Evolutionary conservation across 2,113 vertebrate species (phyloP).

Genomic region (Neomonachus schauinslandi): DNA sequence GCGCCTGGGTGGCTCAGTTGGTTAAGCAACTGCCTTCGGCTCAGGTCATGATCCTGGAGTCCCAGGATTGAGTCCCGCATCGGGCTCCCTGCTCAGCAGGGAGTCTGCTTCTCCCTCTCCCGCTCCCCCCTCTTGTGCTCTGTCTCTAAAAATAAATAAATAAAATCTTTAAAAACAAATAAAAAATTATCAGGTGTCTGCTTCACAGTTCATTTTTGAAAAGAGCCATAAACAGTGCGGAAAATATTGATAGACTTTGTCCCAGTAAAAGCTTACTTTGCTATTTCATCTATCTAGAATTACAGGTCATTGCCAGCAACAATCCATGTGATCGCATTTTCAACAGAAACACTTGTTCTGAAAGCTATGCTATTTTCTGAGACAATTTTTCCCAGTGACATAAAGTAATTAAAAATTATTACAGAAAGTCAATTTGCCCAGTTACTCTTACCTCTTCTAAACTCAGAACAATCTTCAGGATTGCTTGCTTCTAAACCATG

Average conservation of each 20-base stretch:
- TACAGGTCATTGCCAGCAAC: constrained; percentile 20
- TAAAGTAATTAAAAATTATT: constrained; percentile 64
- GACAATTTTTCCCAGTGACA: constrained; percentile 63
- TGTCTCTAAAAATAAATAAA: too few relatives aligned
- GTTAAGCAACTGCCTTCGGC: too few relatives aligned
- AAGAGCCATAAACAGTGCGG: background rate
- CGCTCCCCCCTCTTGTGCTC: too few relatives aligned
- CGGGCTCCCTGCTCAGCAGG: too few relatives aligned
- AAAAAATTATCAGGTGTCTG: background rate
- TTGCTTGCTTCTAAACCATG: background rate
- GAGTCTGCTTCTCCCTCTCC: too few relatives aligned
- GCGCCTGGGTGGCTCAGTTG: too few relatives aligned
- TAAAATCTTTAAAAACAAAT: too few relatives aligned
- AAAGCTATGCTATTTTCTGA: constrained; percentile 44
- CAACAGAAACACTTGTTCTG: constrained; percentile 30
- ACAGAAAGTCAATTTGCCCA: constrained; percentile 41
- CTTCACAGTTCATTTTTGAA: background rate
- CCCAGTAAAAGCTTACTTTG: background rate
- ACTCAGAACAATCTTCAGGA: background rate
- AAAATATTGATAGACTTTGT: constrained; percentile 58
- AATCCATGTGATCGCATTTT: background rate
- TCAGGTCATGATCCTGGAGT: too few relatives aligned
- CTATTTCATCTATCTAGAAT: constrained; percentile 32
- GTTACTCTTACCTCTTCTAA: constrained; percentile 48
- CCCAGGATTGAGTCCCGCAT: too few relatives aligned